A percentile compares a stretch with the other conserved stretches of the same genome.
These are phyloP conservation scores for Nymphalis urticae DNA, from an alignment of 2,888 invertebrate species.

Conservation along the genomic window DNA sequence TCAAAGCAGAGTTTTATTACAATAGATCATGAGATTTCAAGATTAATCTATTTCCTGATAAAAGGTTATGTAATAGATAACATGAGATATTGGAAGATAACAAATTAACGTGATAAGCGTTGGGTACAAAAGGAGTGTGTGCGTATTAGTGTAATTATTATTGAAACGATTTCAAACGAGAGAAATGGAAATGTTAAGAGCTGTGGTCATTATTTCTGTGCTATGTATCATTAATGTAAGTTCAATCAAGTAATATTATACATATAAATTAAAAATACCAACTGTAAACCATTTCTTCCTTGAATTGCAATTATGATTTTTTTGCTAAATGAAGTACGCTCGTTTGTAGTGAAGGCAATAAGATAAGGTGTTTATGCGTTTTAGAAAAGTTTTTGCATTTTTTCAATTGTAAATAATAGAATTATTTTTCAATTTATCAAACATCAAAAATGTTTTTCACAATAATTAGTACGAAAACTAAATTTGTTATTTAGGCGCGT, in stretches of 20 bases:
- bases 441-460: no score
- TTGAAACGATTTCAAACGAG: background rate
- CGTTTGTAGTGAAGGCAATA: no score
- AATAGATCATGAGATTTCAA: no score
- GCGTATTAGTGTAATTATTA: background rate
- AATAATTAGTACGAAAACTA: no score
- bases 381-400: no score
- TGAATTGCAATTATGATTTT: no score
- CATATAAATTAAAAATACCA: background rate
- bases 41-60: background rate
- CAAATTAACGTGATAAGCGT: background rate
- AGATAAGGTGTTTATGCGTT: no score
- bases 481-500: no score
- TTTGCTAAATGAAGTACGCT: no score
- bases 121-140: background rate
- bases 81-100: background rate
- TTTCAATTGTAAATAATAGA: no score
- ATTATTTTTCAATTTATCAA: no score
- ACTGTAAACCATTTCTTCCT: no score
- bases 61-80: slow-evolving; percentile 1
- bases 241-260: background rate
- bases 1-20: background rate
- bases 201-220: background rate
- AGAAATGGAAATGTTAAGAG: slow-evolving; percentile 1
- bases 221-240: background rate